phyloP scores from a whole-genome alignment of 2,113 vertebrate genomes.

The Sander lucioperca region DNA sequence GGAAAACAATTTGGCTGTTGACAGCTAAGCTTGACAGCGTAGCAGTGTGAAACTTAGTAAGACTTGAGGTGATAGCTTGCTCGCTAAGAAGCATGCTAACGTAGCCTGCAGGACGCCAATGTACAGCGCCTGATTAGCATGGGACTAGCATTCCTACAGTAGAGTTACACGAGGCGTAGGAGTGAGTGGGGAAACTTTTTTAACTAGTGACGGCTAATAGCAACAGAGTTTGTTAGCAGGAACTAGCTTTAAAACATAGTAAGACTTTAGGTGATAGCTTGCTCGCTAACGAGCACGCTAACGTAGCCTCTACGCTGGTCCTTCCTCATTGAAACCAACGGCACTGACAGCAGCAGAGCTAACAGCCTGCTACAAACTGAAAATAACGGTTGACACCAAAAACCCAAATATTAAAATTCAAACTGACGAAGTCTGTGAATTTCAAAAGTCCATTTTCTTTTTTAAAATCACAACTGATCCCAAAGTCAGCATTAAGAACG shows the following conservation, averaged over 20 bases:
- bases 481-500: conserved; percentile 32
- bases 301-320: neutral
- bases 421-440: neutral
- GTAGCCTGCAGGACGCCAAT: too few relatives aligned
- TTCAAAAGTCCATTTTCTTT: neutral
- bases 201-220: too few relatives aligned
- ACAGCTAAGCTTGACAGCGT: conserved; percentile 8
- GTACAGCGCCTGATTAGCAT: too few relatives aligned
- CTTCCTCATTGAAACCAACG: conserved; percentile 42
- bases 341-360: conserved; percentile 38
- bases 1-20: neutral
- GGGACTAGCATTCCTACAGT: too few relatives aligned
- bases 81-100: too few relatives aligned
- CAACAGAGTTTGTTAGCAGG: neutral
- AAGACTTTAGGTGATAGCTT: conserved; percentile 53
- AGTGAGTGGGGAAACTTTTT: too few relatives aligned
- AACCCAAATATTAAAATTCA: conserved; percentile 22
- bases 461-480: conserved; percentile 41
- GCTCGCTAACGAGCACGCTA: neutral
- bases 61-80: too few relatives aligned
- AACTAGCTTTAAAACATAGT: conserved; percentile 14
- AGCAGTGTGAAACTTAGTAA: too few relatives aligned
- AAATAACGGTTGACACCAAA: neutral
- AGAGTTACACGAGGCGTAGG: too few relatives aligned
- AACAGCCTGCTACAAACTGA: conserved; percentile 3